A percentile compares a stretch with the other conserved stretches of the same genome.
phyloP scores from a whole-genome alignment of 1,140 invertebrate genomes.

The Aethina tumida region DNA sequence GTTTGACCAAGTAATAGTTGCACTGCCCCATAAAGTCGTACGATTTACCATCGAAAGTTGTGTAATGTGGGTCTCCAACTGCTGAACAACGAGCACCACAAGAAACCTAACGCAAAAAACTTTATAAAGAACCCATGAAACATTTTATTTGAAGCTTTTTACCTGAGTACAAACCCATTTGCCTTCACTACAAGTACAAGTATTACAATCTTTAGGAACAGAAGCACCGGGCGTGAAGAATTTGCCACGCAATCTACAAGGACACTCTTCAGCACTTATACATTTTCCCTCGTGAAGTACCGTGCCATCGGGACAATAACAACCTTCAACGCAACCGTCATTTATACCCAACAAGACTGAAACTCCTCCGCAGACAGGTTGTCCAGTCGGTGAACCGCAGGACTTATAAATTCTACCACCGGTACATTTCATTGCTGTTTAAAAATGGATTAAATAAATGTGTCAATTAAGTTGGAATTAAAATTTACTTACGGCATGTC shows the following conservation, averaged over 20 bases:
- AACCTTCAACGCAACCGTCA: slow-evolving; percentile 69
- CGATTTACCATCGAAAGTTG: slow-evolving; percentile 72
- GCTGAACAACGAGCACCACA: slow-evolving; percentile 69
- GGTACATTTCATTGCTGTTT: slow-evolving; percentile 59
- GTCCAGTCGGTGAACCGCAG: slow-evolving; percentile 50
- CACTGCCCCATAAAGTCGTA: slow-evolving; percentile 87
- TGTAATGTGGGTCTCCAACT: slow-evolving; percentile 83
- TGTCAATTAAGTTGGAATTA: neutral
- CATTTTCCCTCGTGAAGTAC: slow-evolving; percentile 65
- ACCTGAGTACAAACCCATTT: slow-evolving; percentile 69
- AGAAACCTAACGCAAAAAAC: slow-evolving; percentile 32
- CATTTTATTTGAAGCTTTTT: neutral
- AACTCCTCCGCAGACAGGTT: slow-evolving; percentile 36
- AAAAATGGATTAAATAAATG: slow-evolving; percentile 14
- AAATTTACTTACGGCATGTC: slow-evolving; percentile 61
- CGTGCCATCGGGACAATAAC: slow-evolving; percentile 69
- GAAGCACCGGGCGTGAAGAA: slow-evolving; percentile 59
- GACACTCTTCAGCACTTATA: slow-evolving; percentile 59
- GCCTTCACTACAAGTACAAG: slow-evolving; percentile 62
- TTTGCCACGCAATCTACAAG: slow-evolving; percentile 68
- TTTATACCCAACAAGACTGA: slow-evolving; percentile 26
- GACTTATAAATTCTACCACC: slow-evolving; percentile 58
- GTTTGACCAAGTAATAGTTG: slow-evolving; percentile 68
- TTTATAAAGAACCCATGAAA: slow-evolving; percentile 4
- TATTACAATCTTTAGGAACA: slow-evolving; percentile 74